These are phyloP conservation scores for Varecia variegata DNA, from an alignment of 2,797 vertebrate genomes.

Conservation along the genomic window DNA sequence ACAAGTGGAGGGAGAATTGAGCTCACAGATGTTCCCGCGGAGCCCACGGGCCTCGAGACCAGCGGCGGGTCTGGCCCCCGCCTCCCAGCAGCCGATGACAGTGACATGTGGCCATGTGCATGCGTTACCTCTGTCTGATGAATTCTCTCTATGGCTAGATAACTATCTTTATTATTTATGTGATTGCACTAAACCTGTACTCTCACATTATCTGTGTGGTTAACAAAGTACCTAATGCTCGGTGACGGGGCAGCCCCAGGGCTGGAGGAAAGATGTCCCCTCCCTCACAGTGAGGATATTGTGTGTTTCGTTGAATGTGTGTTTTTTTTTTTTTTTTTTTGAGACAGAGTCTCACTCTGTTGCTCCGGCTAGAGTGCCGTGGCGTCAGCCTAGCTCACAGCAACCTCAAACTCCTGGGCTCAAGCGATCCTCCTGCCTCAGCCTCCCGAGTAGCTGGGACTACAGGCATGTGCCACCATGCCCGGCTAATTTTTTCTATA, in stretches of 20 bases:
- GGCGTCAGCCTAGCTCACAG: too few relatives aligned
- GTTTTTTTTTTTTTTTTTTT: too few relatives aligned
- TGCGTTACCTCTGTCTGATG: not conserved
- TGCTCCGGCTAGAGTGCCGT: too few relatives aligned
- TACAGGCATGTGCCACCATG: too few relatives aligned
- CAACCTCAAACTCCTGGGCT: too few relatives aligned
- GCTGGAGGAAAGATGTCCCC: accelerated
- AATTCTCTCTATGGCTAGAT: not conserved
- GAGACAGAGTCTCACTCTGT: too few relatives aligned
- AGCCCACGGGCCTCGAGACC: not conserved
- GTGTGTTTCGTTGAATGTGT: too few relatives aligned
- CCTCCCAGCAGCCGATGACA: not conserved
- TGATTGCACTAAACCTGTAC: not conserved
- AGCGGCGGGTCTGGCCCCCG: accelerated
- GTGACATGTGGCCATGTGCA: not conserved
- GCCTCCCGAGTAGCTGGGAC: too few relatives aligned
- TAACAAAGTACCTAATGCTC: too few relatives aligned
- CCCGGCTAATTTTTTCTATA: too few relatives aligned
- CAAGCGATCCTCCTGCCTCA: too few relatives aligned
- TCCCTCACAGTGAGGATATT: not conserved
- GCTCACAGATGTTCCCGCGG: accelerated
- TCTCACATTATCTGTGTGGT: accelerated
- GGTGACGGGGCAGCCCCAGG: accelerated
- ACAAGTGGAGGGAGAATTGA: not conserved
- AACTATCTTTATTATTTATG: not conserved